A percentile compares a stretch with the other conserved stretches of the same genome.
Evolutionary conservation across 2,113 vertebrate genomes (phyloP).

Genomic region (Zapornia atra): DNA sequence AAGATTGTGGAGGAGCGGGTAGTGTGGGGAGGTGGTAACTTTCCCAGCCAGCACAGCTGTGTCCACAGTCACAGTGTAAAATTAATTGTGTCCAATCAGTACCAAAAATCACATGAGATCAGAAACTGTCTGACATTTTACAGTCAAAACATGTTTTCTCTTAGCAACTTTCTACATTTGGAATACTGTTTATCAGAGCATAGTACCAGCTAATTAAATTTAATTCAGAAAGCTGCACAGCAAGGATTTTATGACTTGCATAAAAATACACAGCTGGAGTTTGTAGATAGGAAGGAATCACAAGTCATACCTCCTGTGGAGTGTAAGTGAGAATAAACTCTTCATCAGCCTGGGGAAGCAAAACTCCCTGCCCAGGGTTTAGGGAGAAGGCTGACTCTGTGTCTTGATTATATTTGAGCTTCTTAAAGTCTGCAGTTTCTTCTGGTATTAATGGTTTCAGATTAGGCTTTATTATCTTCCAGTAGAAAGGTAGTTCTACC

Average conservation of each 20-base stretch:
- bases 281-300: constrained; percentile 15
- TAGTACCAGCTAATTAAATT: constrained; percentile 12
- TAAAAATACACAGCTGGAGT: constrained; percentile 42
- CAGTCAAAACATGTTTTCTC: constrained; percentile 53
- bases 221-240: constrained; percentile 25
- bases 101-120: constrained; percentile 30
- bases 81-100: neutral
- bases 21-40: neutral
- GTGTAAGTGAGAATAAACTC: constrained; percentile 84
- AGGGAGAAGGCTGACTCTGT: constrained; percentile 82
- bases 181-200: constrained; percentile 9
- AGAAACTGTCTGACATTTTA: constrained; percentile 24
- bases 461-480: constrained; percentile 88
- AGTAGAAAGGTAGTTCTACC: constrained; percentile 88
- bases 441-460: constrained; percentile 69
- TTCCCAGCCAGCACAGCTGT: constrained; percentile 28
- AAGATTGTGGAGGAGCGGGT: neutral
- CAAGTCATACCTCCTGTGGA: constrained; percentile 82
- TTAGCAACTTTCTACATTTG: neutral
- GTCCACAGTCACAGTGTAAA: neutral
- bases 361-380: constrained; percentile 76
- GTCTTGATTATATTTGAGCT: constrained; percentile 71
- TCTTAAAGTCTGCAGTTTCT: constrained; percentile 33
- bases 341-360: constrained; percentile 78
- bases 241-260: constrained; percentile 30